Evolutionary conservation across 2,113 vertebrate species (phyloP).

Genomic region (Sapayoa aenigma): DNA sequence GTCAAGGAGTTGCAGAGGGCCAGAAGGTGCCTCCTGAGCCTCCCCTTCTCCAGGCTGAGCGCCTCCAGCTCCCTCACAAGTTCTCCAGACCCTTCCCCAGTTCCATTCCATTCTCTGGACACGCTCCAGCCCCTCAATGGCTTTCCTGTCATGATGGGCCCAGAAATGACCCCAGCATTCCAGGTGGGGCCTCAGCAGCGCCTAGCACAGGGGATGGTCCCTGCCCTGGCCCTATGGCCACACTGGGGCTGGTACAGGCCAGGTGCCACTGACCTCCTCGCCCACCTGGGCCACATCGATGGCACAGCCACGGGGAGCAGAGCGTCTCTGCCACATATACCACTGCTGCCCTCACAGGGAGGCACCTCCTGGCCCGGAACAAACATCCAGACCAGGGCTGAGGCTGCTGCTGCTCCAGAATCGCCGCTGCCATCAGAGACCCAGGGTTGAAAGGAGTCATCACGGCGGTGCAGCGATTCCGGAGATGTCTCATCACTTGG

Average conservation of each 20-base stretch:
- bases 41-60: neutral
- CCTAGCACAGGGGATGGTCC: neutral
- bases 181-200: neutral
- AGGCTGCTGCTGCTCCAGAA: too few relatives aligned
- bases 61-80: neutral
- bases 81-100: neutral
- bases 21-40: neutral
- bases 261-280: neutral
- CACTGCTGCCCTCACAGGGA: accelerated
- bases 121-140: accelerated
- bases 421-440: conserved; percentile 50
- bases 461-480: neutral
- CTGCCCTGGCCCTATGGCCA: too few relatives aligned
- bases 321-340: accelerated
- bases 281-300: too few relatives aligned
- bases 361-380: accelerated
- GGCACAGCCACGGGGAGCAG: accelerated
- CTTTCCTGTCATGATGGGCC: accelerated
- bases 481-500: neutral
- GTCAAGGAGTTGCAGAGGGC: neutral
- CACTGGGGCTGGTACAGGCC: accelerated
- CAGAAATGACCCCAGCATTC: accelerated
- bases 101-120: too few relatives aligned
- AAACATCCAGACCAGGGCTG: accelerated
- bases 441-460: conserved; percentile 43